Percentiles rank a stretch among this genome's conserved stretches.
Conservation (phyloP, 2,888 invertebrate genomes). For the Hypomecis atomaria region DNA sequence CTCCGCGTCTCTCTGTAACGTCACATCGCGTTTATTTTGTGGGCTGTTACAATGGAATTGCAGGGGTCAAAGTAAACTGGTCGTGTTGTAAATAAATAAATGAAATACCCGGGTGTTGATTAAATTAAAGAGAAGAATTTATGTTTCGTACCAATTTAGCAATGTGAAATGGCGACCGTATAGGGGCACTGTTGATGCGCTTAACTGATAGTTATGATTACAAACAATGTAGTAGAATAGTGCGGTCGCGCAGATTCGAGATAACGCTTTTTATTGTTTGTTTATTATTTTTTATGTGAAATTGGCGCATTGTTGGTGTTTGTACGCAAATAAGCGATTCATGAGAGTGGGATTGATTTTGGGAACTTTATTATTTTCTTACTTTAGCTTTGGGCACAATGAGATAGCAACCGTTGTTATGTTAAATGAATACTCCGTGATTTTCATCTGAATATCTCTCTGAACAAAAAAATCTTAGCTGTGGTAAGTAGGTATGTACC, state of each 20-base stretch:
- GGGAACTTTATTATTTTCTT: too few relatives aligned
- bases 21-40: conserved; percentile 38
- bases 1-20: conserved; percentile 34
- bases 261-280: conserved; percentile 18
- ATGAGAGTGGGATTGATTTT: background rate
- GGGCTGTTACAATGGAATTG: conserved; percentile 47
- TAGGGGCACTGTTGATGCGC: conserved; percentile 63
- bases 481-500: too few relatives aligned
- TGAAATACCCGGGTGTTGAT: conserved; percentile 77
- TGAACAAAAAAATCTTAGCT: too few relatives aligned
- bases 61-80: conserved; percentile 60
- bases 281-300: conserved; percentile 13
- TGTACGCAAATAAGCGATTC: background rate
- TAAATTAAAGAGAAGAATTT: conserved; percentile 82
- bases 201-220: conserved; percentile 63
- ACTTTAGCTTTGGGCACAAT: too few relatives aligned
- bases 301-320: conserved; percentile 10
- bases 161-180: conserved; percentile 73
- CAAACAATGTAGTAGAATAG: conserved; percentile 54
- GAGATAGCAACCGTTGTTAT: too few relatives aligned
- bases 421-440: too few relatives aligned
- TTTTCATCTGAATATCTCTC: too few relatives aligned
- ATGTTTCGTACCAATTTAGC: conserved; percentile 79
- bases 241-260: conserved; percentile 40
- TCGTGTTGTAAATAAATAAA: conserved; percentile 58